phyloP scores from a whole-genome alignment of 2,797 vertebrate species.

The Prionace glauca region DNA sequence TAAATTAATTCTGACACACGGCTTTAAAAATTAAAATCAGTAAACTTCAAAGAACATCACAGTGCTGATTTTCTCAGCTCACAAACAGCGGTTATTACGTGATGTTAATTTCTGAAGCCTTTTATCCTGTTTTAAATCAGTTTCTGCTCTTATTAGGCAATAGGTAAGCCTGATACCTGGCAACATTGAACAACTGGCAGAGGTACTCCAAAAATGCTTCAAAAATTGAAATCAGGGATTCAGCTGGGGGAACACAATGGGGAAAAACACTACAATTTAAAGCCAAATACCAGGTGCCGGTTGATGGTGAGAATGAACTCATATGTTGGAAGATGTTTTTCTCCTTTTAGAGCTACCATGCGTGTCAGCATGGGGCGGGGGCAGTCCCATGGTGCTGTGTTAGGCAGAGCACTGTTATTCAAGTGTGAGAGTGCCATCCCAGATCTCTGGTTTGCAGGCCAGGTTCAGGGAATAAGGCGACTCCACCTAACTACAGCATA shows the following conservation, averaged over 20 bases:
- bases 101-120: background rate
- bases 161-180: background rate
- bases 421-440: background rate
- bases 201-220: background rate
- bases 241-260: background rate
- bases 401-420: background rate
- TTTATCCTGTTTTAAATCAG: background rate
- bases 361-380: background rate
- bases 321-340: background rate
- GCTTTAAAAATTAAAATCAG: background rate
- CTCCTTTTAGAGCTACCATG: background rate
- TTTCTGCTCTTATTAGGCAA: background rate
- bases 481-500: background rate
- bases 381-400: background rate
- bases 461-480: background rate
- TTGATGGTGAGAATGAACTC: background rate
- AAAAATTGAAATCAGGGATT: background rate
- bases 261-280: background rate
- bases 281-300: too few species aligned
- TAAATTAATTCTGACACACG: background rate
- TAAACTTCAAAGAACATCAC: background rate
- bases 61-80: background rate
- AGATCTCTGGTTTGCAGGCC: background rate
- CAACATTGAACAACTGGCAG: background rate
- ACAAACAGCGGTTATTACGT: background rate